Evolutionary conservation across 2,888 invertebrate genomes (phyloP).

Genomic region (Apamea anceps): DNA sequence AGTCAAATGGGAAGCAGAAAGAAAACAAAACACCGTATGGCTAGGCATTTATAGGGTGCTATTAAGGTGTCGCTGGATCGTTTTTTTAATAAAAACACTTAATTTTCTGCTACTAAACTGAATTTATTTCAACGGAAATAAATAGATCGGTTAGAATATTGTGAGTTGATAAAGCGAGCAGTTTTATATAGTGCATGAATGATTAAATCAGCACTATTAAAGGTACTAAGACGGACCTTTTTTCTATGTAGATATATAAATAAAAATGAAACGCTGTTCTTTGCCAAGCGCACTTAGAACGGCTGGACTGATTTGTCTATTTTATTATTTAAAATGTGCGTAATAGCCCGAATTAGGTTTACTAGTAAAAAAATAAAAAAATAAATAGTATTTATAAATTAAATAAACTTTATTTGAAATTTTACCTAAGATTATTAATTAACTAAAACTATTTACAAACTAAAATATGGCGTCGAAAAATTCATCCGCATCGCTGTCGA

Average conservation of each 20-base stretch:
- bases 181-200: no score
- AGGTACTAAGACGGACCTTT: not conserved
- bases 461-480: no score
- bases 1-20: constrained; percentile 15
- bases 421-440: no score
- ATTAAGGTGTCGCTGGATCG: not conserved
- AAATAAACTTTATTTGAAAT: no score
- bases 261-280: not conserved
- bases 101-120: not conserved
- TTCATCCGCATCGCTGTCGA: no score
- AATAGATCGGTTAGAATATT: not conserved
- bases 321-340: not conserved
- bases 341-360: not conserved
- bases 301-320: not conserved
- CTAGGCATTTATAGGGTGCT: not conserved
- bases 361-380: no score
- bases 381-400: no score
- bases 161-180: no score
- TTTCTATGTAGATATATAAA: not conserved
- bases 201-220: not conserved
- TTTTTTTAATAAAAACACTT: not conserved
- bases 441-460: no score
- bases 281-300: not conserved
- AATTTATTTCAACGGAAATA: not conserved
- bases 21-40: constrained; percentile 13